A percentile compares a stretch with the other conserved stretches of the same genome.
Evolutionary conservation across 1,140 invertebrate genomes (phyloP).

Genomic region (Microvelia longipes): DNA sequence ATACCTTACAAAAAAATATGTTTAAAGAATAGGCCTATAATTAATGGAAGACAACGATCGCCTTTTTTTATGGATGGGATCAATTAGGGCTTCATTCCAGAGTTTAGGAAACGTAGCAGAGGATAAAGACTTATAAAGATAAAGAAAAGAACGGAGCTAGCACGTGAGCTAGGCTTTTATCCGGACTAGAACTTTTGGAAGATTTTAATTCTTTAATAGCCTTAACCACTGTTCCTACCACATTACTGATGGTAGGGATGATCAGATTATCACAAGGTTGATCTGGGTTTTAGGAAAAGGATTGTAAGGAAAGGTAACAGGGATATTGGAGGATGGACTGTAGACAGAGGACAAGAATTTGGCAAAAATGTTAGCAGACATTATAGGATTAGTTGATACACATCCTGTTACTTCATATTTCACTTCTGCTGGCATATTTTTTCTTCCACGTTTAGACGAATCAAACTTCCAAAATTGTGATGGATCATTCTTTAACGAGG

Average conservation of each 20-base stretch:
- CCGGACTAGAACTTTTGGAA: background rate
- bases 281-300: background rate
- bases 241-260: background rate
- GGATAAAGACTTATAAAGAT: background rate
- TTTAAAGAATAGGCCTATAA: background rate
- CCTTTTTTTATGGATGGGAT: background rate
- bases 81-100: background rate
- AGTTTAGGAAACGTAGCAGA: background rate
- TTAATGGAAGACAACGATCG: background rate
- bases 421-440: background rate
- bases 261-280: background rate
- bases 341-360: background rate
- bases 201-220: background rate
- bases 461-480: background rate
- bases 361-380: background rate
- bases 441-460: background rate
- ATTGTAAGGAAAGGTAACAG: background rate
- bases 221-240: background rate
- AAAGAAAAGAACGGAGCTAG: background rate
- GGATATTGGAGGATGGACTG: background rate
- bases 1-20: background rate
- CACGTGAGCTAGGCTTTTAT: background rate
- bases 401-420: background rate
- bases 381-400: background rate
- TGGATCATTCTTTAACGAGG: background rate